Conservation (phyloP, 2,888 invertebrate species). For the Ganaspis brasiliensis region DNA sequence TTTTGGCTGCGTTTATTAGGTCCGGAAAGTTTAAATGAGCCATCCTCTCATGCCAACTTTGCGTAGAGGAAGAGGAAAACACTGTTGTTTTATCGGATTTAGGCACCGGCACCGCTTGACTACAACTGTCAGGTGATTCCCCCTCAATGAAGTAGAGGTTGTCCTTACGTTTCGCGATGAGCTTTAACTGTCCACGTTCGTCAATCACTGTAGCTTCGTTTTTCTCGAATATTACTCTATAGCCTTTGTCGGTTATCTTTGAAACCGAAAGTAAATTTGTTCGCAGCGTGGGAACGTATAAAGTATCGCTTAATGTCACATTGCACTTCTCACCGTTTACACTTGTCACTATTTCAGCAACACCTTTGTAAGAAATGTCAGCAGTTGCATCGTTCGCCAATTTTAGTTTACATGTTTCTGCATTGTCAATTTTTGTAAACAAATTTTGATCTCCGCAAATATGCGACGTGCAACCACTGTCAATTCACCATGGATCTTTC, state of each 20-base stretch:
- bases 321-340: conserved; percentile 8
- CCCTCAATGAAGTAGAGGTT: neutral
- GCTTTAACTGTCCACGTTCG: too few species aligned
- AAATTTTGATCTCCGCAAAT: conserved; percentile 30
- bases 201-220: conserved; percentile 45
- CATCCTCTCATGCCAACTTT: conserved; percentile 50
- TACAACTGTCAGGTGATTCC: too few species aligned
- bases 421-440: conserved; percentile 43
- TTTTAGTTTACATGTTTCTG: conserved; percentile 49
- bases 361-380: conserved; percentile 45
- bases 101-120: neutral
- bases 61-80: too few species aligned
- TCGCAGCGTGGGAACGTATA: conserved; percentile 46
- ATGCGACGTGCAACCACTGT: conserved; percentile 52
- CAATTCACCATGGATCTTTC: conserved; percentile 20
- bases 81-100: neutral
- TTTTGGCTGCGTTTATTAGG: neutral
- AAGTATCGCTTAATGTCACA: conserved; percentile 25
- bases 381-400: conserved; percentile 51
- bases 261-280: conserved; percentile 47
- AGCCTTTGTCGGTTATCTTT: too few species aligned
- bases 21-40: conserved; percentile 46
- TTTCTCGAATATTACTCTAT: too few species aligned
- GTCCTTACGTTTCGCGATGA: too few species aligned
- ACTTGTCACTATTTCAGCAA: conserved; percentile 29